Evolutionary conservation across 2,888 invertebrate genomes (phyloP), one percentile per base, ranked within the genome.

Genomic region (Phyto melanocephala): DNA sequence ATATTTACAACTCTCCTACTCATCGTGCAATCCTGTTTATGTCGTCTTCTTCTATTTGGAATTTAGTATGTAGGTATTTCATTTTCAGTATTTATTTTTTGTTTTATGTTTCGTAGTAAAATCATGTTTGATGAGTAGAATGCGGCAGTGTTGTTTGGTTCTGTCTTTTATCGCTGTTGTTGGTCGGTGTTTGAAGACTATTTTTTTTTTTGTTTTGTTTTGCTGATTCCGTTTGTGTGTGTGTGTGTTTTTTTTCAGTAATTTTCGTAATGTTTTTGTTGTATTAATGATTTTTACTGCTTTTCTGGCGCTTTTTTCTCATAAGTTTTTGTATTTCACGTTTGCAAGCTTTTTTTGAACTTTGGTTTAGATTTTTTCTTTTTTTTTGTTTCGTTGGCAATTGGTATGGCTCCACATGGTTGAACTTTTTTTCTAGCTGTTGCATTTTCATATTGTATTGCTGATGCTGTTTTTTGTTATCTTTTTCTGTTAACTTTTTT

Each of bases 301-400:
- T 63, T 78, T 84, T 80, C 56, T 74, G 80, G 74, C 70, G 77
- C 76, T 83, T 84, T 83, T 84, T 84, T 78, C 65, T 52, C 70
- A 76, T 75, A 79, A 50, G 63, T 75, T 84, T 83, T 83, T 68
- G 74, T 72, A 76, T 80, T 63, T 52, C 78, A 79, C 72, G 84
- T 84, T 85, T 84, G 75, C 71, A 84, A 83, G 79, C 80, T 84
- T 85, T 86, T 86, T 86, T 79, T 82, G 72, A 84, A 84, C 82
- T 84, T 83, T 81, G 84, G 81, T 84, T 72, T 72, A 60, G 54
- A 58, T 50, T 67, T 17, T 65, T 63, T 58, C 10, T 54, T 75
- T 37, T 37, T 54, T 65, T 50, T 71, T 52, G 60, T 65, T 65
- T n/a, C n/a, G 37, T 40, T 68, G 33, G 67, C 20, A 52, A 52